A percentile compares a stretch with the other conserved stretches of the same genome.
Conservation (phyloP, 2,113 vertebrate species). For the Sylvilagus bachmani region DNA sequence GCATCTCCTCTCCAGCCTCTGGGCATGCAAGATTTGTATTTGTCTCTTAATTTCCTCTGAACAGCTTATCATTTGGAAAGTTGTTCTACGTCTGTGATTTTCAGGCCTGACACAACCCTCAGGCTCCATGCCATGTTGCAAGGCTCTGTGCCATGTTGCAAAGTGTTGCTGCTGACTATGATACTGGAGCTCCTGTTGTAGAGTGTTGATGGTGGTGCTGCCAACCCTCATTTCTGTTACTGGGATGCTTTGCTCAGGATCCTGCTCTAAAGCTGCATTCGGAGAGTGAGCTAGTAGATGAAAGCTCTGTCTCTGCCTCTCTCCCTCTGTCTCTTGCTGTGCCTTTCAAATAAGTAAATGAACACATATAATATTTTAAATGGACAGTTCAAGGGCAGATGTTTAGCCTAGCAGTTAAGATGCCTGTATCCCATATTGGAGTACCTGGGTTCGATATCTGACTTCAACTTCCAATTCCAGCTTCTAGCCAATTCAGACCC, state of each 20-base stretch:
- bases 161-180: background rate
- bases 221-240: background rate
- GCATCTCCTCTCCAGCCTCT: background rate
- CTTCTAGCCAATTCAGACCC: too few species aligned
- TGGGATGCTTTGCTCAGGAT: background rate
- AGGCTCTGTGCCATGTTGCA: too few species aligned
- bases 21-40: background rate
- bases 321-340: too few species aligned
- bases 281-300: too few species aligned
- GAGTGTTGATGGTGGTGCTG: rapidly evolving
- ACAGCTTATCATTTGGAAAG: background rate
- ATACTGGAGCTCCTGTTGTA: background rate
- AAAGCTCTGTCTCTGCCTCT: too few species aligned
- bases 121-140: too few species aligned
- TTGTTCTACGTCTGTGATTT: background rate
- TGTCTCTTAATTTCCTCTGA: background rate
- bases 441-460: too few species aligned
- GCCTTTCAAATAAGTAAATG: background rate
- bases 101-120: background rate
- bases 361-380: background rate
- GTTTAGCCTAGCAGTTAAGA: too few species aligned
- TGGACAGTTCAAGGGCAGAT: too few species aligned
- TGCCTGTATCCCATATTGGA: too few species aligned
- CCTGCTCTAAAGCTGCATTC: background rate
- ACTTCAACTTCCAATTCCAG: too few species aligned